Percentiles rank a stretch among this genome's conserved stretches.
Evolutionary conservation across 2,797 vertebrate genomes (phyloP).

Genomic region (Alauda arvensis): DNA sequence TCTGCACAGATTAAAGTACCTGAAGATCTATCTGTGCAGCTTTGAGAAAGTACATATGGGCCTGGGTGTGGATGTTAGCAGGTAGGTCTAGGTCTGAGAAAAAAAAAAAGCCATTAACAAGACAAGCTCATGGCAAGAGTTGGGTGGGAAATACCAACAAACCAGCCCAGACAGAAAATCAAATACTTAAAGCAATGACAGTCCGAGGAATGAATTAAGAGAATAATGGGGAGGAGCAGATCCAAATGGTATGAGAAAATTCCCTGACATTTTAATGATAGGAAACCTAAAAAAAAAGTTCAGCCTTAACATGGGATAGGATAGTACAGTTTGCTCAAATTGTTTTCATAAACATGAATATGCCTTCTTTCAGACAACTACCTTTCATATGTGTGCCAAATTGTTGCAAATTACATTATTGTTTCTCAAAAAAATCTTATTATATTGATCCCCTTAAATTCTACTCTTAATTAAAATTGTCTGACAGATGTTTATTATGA

Average conservation of each 20-base stretch:
- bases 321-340: not conserved
- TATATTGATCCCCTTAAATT: not conserved
- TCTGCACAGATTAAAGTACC: not conserved
- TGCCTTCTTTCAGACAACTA: not conserved
- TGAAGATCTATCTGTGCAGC: not conserved
- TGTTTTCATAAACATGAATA: not conserved
- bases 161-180: not conserved
- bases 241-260: not conserved
- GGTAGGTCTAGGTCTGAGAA: not conserved
- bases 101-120: not conserved
- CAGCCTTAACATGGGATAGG: not conserved
- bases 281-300: not conserved
- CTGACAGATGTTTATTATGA: not conserved
- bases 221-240: not conserved
- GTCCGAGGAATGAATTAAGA: not conserved
- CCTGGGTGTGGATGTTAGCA: accelerated
- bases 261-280: not conserved
- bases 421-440: not conserved
- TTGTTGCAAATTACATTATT: not conserved
- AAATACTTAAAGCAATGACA: not conserved
- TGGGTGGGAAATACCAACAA: not conserved
- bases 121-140: not conserved
- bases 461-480: not conserved
- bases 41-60: not conserved
- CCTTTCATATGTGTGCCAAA: not conserved